Evolutionary conservation across 1,140 invertebrate genomes (phyloP), one percentile per base, ranked within the genome.

Genomic region (Zaprionus camerounensis): DNA sequence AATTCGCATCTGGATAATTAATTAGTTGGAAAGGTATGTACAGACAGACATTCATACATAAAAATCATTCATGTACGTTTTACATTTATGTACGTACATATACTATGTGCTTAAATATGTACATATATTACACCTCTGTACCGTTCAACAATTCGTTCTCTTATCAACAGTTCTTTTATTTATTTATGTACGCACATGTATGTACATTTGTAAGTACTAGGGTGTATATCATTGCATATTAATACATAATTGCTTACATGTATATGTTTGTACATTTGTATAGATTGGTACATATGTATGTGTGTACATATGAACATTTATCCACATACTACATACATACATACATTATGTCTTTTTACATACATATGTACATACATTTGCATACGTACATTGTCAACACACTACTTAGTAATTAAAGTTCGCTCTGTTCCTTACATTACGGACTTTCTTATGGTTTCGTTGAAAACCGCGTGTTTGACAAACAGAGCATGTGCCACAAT

Each of bases 361-460:
- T 34, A 9, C 0, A 53, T 13, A 55, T 17, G 17, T 49, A 3
- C 17, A 5, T 28, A 53, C 17, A 55, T 17, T 44, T 49, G 2
- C 17, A 5, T 28, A 17, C 20, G 12, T n/a, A 49, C 53, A 66
- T 28, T 38, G 64, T 71, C 63, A 53, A 55, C 20, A 34, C 20
- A 56, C 31, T 63, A 34, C 57, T 64, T n/a, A 24, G 28, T 31
- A 64, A 44, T 22, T 44, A 51, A 70, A 76, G 36, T 71, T 51
- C 65, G 64, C 72, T 80, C 76, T 53, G 78, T 77, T 71, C 64
- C 74, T 85, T 68, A 87, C 81, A 76, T 87, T 70, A 76, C 44
- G 78, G 85, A 88, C 84, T 78, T 88, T 90, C 81, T 90, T 88
- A 88, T 88, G 84, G 84, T 88, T 88, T 88, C 82, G 65, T 81